Conservation (phyloP, 2,888 invertebrate species). For the Diarsia rubi region DNA sequence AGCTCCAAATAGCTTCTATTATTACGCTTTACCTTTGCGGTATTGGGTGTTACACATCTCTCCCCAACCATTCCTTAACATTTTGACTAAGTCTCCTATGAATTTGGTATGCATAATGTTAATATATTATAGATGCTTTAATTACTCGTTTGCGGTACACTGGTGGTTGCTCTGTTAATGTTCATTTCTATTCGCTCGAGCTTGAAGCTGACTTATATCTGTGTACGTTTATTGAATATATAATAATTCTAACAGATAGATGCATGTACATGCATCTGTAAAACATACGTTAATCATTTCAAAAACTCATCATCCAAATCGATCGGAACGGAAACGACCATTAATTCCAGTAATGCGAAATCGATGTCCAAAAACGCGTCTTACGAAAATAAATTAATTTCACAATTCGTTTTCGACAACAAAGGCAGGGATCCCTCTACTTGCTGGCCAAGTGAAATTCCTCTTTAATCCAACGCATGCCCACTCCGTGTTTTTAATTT, state of each 20-base stretch:
- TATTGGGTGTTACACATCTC: conserved; percentile 88
- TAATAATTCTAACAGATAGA: conserved; percentile 50
- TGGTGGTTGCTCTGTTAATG: conserved; percentile 81
- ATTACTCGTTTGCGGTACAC: conserved; percentile 87
- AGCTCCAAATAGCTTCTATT: conserved; percentile 88
- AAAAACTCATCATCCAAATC: conserved; percentile 61
- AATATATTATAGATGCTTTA: conserved; percentile 89
- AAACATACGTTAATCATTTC: conserved; percentile 58
- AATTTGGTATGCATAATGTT: conserved; percentile 88
- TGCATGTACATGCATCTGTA: too few relatives aligned
- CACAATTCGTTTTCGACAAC: conserved; percentile 81
- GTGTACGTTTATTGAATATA: conserved; percentile 44
- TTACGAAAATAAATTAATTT: conserved; percentile 84
- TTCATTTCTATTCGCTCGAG: conserved; percentile 74
- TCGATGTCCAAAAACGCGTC: conserved; percentile 75
- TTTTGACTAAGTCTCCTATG: conserved; percentile 85
- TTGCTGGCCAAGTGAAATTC: conserved; percentile 85
- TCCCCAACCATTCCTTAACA: conserved; percentile 82
- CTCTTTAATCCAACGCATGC: conserved; percentile 89
- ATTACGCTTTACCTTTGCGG: conserved; percentile 88
- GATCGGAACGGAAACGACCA: conserved; percentile 71
- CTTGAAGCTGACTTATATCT: conserved; percentile 46
- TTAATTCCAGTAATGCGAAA: conserved; percentile 79
- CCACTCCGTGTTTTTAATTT: conserved; percentile 89
- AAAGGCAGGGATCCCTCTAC: conserved; percentile 80